A percentile compares a stretch with the other conserved stretches of the same genome.
Conservation (phyloP, 2,797 vertebrate species). For the Acipenser oxyrinchus region DNA sequence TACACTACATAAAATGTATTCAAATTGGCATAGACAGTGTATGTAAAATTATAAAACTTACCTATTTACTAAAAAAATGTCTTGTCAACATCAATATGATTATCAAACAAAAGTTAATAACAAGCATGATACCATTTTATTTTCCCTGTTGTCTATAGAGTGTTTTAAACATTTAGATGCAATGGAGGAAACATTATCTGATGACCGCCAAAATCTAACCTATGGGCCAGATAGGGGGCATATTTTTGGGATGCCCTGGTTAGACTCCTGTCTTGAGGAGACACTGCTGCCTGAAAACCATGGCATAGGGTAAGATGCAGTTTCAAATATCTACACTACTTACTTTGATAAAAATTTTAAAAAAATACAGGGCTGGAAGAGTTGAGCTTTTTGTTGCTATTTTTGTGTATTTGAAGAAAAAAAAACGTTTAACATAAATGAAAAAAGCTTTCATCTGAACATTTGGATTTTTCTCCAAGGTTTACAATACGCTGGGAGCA, state of each 20-base stretch:
- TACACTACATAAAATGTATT: too few species aligned
- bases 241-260: constrained; percentile 21
- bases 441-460: neutral
- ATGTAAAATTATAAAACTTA: too few species aligned
- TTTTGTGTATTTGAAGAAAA: neutral
- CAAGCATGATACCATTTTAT: too few species aligned
- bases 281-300: constrained; percentile 31
- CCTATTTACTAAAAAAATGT: too few species aligned
- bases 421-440: neutral
- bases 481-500: constrained; percentile 22
- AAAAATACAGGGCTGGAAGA: neutral
- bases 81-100: too few species aligned
- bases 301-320: constrained; percentile 29
- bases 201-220: too few species aligned
- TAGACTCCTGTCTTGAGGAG: constrained; percentile 25
- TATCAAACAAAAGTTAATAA: too few species aligned
- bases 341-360: neutral
- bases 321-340: too few species aligned
- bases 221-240: neutral
- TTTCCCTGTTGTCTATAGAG: too few species aligned
- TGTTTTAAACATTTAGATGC: too few species aligned
- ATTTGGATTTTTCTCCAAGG: constrained; percentile 16
- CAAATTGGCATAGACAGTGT: too few species aligned
- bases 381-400: neutral
- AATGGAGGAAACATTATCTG: too few species aligned